phyloP scores from a whole-genome alignment of 1,140 invertebrate genomes.

The Drosophila paulistorum region DNA sequence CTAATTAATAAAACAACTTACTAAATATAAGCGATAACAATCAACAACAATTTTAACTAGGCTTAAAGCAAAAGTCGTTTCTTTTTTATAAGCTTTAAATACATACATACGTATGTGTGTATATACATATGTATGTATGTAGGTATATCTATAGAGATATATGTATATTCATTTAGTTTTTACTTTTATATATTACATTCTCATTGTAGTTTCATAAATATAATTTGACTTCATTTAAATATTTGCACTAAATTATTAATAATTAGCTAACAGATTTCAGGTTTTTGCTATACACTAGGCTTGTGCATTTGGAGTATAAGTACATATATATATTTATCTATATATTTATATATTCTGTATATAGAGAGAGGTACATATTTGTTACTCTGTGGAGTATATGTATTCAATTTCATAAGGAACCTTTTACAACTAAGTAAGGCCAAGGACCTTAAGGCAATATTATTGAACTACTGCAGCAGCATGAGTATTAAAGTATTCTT shows the following conservation, averaged over 20 bases:
- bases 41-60: conserved; percentile 38
- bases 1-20: conserved; percentile 44
- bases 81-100: conserved; percentile 32
- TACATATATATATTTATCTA: conserved; percentile 28
- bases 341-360: neutral
- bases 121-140: conserved; percentile 9
- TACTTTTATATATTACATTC: conserved; percentile 51
- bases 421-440: conserved; percentile 59
- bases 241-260: conserved; percentile 69
- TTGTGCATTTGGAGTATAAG: conserved; percentile 48
- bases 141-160: conserved; percentile 36
- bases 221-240: conserved; percentile 58
- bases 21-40: conserved; percentile 45
- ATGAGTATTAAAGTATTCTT: neutral
- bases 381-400: conserved; percentile 24
- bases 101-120: neutral
- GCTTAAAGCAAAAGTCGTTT: neutral
- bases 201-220: conserved; percentile 39
- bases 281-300: conserved; percentile 52
- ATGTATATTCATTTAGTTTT: conserved; percentile 52
- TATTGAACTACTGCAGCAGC: conserved; percentile 47
- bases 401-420: conserved; percentile 65
- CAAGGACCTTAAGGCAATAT: conserved; percentile 68
- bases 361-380: conserved; percentile 11
- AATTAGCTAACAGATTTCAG: conserved; percentile 63